These are phyloP conservation scores for Percina caprodes DNA, from an alignment of 2,113 vertebrate species.

Conservation along the genomic window DNA sequence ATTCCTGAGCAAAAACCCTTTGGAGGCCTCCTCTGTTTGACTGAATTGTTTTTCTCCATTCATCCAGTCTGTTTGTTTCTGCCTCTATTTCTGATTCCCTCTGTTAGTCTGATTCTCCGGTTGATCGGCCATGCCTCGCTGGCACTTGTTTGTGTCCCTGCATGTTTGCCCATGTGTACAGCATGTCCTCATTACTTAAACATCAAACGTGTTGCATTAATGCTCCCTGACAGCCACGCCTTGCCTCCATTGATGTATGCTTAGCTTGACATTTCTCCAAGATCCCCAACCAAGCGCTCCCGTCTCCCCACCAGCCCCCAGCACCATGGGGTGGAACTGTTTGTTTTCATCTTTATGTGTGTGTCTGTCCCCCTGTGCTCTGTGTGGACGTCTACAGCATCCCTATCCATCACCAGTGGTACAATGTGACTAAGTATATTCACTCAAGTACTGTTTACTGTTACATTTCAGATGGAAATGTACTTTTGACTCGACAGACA, in stretches of 20 bases:
- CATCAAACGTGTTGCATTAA: conserved; percentile 69
- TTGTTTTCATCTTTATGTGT: conserved; percentile 52
- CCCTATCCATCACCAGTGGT: not conserved
- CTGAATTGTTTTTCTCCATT: conserved; percentile 10
- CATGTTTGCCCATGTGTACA: conserved; percentile 44
- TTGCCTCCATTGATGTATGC: conserved; percentile 71
- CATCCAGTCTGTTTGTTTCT: conserved; percentile 37
- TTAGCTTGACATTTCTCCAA: conserved; percentile 71
- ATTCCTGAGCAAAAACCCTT: not conserved
- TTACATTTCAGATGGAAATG: too few relatives aligned
- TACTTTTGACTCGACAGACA: too few relatives aligned
- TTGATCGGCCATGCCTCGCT: conserved; percentile 36
- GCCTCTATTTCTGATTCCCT: conserved; percentile 40
- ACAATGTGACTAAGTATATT: not conserved
- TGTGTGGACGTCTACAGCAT: not conserved
- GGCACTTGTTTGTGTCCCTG: conserved; percentile 37
- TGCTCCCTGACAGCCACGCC: conserved; percentile 59
- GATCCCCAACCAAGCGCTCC: conserved; percentile 32
- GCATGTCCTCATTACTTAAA: conserved; percentile 74
- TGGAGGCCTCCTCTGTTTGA: not conserved
- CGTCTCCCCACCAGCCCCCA: not conserved
- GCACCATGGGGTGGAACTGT: conserved; percentile 27
- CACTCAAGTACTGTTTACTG: not conserved
- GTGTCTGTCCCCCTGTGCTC: not conserved
- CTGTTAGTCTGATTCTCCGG: conserved; percentile 31